Base-by-base conservation (phyloP, 64 coral and sea anemone genomes). In the Porites lutea region DNA sequence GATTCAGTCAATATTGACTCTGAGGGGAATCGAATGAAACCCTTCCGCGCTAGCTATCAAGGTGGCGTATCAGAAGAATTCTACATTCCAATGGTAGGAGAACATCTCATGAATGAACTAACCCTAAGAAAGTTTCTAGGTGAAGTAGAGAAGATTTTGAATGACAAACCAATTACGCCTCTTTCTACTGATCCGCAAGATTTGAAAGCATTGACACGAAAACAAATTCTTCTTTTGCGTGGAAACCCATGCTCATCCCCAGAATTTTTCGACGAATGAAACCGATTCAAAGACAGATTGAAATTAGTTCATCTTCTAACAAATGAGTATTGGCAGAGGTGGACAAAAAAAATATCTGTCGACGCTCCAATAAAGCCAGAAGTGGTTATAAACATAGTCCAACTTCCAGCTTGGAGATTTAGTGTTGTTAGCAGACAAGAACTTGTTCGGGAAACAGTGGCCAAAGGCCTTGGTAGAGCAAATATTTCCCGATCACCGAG, bases 401-500 rank as follows among this genome's bases (percentile, higher is more conserved):
- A 37, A 37, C 27, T 37, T 37, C 27, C 27, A 37, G 27, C 0
- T 44, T 72, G 65, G 85, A 49, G 67, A 88, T 21, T 50, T 88
- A 20, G 67, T 74, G 19, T 43, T 88, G 18, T 20, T 93, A 21
- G 50, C 70, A 47, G 85, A 88, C 37, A 78, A 71, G 77, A 87
- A 79, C 27, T 73, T 65, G 3, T 76, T 84, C 10, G 80, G 79
- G 67, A 85, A 76, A 47, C 63, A 93, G 23, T 37, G 27, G 27
- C 27, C 27, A 37, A 37, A 37, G 27, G 27, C 27, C 27, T 37
- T 37, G 27, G 27, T 37, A 37, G 27, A 37, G 27, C 27, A 37
- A 37, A 37, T 1, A 37, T 37, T 37, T 37, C 27, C 27, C 27
- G 27, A 37, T 37, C 27, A 37, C 27, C 0, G 27, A 37, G 27